Evolutionary conservation across 2,888 invertebrate genomes (phyloP).

Genomic region (Tuberolachnus salignus): DNA sequence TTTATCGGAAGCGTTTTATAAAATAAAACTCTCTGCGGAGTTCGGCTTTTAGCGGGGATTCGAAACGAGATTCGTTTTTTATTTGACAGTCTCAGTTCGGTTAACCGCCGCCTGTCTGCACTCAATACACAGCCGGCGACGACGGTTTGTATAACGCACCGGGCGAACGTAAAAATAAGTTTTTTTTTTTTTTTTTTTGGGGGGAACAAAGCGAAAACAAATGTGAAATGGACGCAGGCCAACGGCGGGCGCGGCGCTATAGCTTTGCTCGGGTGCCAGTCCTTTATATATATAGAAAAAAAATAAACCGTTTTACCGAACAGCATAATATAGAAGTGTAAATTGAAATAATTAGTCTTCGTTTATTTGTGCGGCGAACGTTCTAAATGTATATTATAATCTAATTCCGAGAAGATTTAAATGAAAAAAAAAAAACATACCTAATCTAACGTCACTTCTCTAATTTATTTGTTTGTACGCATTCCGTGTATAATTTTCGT

Average conservation of each 20-base stretch:
- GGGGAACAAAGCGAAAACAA: conserved; percentile 8
- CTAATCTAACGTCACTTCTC: too few species aligned
- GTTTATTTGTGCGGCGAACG: too few species aligned
- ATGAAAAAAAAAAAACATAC: too few species aligned
- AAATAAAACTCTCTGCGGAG: conserved; percentile 10
- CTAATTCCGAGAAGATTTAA: too few species aligned
- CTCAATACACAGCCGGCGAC: conserved; percentile 33
- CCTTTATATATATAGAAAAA: neutral
- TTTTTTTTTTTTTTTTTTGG: neutral
- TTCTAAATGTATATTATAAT: too few species aligned
- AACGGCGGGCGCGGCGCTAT: neutral
- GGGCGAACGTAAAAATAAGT: conserved; percentile 29
- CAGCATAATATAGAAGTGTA: too few species aligned
- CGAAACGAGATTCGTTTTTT: conserved; percentile 49
- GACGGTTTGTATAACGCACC: neutral
- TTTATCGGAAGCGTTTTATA: neutral
- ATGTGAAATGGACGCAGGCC: conserved; percentile 38
- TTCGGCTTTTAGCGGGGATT: conserved; percentile 29
- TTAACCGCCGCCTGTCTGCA: conserved; percentile 12
- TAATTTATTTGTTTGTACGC: too few species aligned
- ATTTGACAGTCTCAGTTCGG: conserved; percentile 24
- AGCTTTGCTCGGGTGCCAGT: neutral
- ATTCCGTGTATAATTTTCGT: too few species aligned
- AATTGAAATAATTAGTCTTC: too few species aligned
- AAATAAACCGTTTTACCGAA: neutral